Conservation (phyloP, 2,888 invertebrate species). For the Drosophila peninsularis region DNA sequence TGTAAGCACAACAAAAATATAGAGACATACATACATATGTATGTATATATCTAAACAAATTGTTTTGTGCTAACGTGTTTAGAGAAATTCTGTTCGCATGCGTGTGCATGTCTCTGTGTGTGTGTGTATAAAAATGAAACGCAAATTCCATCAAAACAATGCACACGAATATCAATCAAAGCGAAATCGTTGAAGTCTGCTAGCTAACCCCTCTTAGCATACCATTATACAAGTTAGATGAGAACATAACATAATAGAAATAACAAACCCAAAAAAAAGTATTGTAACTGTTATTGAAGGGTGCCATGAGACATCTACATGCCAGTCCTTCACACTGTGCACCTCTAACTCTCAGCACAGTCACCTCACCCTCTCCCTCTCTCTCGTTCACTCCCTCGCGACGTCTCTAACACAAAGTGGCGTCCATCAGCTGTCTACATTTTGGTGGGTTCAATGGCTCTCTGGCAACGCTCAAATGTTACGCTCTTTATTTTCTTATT, state of each 20-base stretch:
- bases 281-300: slow-evolving; percentile 39
- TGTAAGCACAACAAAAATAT: slow-evolving; percentile 19
- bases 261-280: slow-evolving; percentile 4
- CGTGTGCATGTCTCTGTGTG: slow-evolving; percentile 1
- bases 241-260: slow-evolving; percentile 15
- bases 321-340: slow-evolving; percentile 6
- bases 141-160: slow-evolving; percentile 57
- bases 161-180: slow-evolving; percentile 68
- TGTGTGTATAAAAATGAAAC: slow-evolving; percentile 29
- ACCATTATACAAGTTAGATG: slow-evolving; percentile 1
- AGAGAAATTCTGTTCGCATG: slow-evolving; percentile 40
- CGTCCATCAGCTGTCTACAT: slow-evolving; percentile 69
- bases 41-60: slow-evolving; percentile 22
- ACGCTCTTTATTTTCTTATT: slow-evolving; percentile 63
- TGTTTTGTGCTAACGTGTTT: slow-evolving; percentile 40
- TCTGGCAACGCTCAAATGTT: slow-evolving; percentile 48
- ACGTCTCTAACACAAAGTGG: slow-evolving; percentile 17
- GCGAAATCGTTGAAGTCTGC: slow-evolving; percentile 39
- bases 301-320: slow-evolving; percentile 38
- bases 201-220: not conserved
- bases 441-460: slow-evolving; percentile 75
- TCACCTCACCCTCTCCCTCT: not conserved
- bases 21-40: not conserved
- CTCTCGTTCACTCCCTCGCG: not conserved
- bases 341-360: slow-evolving; percentile 1